Evolutionary conservation across 2,888 invertebrate species (phyloP).

Genomic region (Eupithecia abbreviata): DNA sequence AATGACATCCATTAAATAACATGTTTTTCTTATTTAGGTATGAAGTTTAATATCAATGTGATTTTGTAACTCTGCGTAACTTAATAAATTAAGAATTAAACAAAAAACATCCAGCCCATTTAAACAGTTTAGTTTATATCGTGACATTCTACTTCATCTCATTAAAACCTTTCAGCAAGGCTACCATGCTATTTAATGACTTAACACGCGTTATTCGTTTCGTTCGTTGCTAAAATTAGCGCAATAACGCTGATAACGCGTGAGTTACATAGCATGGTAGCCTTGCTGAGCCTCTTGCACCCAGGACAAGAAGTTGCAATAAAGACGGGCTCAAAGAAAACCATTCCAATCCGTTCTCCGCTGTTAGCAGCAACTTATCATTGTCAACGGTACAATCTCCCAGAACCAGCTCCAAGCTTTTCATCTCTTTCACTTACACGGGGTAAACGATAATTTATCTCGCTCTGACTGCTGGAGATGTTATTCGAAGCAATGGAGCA

Average conservation of each 20-base stretch:
- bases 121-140: background rate
- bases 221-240: too few species aligned
- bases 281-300: background rate
- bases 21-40: background rate
- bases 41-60: background rate
- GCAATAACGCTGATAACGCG: too few species aligned
- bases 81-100: background rate
- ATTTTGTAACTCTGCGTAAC: background rate
- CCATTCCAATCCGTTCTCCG: constrained; percentile 6
- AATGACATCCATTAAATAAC: background rate
- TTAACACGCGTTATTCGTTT: too few species aligned
- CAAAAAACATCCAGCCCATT: background rate
- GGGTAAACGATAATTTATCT: constrained; percentile 16
- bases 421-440: constrained; percentile 21
- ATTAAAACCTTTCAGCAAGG: background rate
- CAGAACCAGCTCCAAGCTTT: constrained; percentile 20
- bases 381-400: constrained; percentile 28
- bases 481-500: constrained; percentile 23
- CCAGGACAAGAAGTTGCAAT: constrained; percentile 1
- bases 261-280: too few species aligned
- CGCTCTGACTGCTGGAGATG: constrained; percentile 28
- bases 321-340: constrained; percentile 12
- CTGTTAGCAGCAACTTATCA: constrained; percentile 25
- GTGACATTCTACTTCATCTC: background rate
- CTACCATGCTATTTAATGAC: too few species aligned